Conservation (phyloP, 1,140 invertebrate genomes). For the Bombus turneri region DNA sequence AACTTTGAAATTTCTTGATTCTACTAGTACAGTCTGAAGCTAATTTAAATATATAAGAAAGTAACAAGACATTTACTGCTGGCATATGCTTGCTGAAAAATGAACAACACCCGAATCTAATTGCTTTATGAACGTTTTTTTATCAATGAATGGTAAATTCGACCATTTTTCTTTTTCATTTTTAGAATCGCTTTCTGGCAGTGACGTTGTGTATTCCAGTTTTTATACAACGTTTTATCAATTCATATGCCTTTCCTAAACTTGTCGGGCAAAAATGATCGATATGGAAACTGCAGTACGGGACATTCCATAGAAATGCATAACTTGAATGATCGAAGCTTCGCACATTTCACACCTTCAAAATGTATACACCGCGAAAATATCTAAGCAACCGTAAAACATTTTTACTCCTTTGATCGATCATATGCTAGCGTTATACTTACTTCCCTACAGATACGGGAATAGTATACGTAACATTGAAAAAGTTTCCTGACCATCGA, state of each 20-base stretch:
- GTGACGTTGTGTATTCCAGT: background rate
- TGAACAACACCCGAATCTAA: background rate
- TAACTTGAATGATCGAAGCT: slow-evolving; percentile 11
- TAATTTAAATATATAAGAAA: too few relatives aligned
- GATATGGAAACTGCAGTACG: background rate
- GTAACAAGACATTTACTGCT: too few relatives aligned
- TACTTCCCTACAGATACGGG: background rate
- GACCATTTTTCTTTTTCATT: too few relatives aligned
- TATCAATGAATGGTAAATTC: background rate
- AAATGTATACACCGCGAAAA: background rate
- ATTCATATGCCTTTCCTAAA: background rate
- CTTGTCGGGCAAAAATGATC: background rate
- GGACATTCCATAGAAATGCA: background rate
- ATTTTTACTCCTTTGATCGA: background rate
- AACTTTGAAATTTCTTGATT: too few relatives aligned
- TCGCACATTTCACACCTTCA: background rate
- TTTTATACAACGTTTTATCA: background rate
- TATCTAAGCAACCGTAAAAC: background rate
- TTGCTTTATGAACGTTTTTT: background rate
- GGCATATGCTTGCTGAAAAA: too few relatives aligned
- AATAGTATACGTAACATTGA: background rate
- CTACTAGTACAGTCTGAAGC: fast-evolving
- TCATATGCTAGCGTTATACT: background rate
- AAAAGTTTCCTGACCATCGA: background rate
- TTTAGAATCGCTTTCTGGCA: fast-evolving